Base-by-base conservation (phyloP, 2,113 vertebrate genomes). In the Opisthocomus hoazin region DNA sequence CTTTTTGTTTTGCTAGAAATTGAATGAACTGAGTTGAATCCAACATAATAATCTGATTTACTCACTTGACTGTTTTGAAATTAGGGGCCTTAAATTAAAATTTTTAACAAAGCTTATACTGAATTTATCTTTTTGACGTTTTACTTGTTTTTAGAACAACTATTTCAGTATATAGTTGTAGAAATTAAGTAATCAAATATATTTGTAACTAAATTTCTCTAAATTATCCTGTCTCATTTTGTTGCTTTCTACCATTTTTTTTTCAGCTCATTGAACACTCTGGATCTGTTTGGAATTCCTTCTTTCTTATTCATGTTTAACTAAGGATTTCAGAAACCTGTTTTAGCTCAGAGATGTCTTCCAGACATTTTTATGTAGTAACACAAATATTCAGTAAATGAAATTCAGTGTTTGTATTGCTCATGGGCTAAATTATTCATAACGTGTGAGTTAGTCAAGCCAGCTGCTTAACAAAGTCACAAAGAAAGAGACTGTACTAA, bases 371-470 rank as follows among this genome's bases (percentile, higher is more conserved):
- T 94, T 69, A 23, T 81, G 27, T 27, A 63, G 46, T 63, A 74
- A 43, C 39, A 75, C 37, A 95, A 90, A 90, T 85, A 96, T 45
- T 82, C 60, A 60, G 57, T 18, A 71, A 5, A 60, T 39, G 22
- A 89, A 87, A 94, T 68, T 84, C 65, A 75, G 22, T 82, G 89
- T 93, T 93, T 95, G 32, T 84, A 36, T 68, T 92, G n/a, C 51
- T 84, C 12, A 43, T 37, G 29, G 51, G 43, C 13, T 92, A 46
- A 94, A 89, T 75, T 87, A 93, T 89, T 92, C 53, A 84, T 56
- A 34, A 54, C 11, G 21, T 50, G 26, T 53, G 39, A 78, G 30
- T 50, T 81, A 79, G 53, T 66, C 46, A 93, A 82, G 36, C 18
- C 84, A 94, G 36, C 43, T 91, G 65, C 34, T 94, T 82, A 84